phyloP scores from a whole-genome alignment of 2,113 vertebrate genomes.

The Tympanuchus pallidicinctus region DNA sequence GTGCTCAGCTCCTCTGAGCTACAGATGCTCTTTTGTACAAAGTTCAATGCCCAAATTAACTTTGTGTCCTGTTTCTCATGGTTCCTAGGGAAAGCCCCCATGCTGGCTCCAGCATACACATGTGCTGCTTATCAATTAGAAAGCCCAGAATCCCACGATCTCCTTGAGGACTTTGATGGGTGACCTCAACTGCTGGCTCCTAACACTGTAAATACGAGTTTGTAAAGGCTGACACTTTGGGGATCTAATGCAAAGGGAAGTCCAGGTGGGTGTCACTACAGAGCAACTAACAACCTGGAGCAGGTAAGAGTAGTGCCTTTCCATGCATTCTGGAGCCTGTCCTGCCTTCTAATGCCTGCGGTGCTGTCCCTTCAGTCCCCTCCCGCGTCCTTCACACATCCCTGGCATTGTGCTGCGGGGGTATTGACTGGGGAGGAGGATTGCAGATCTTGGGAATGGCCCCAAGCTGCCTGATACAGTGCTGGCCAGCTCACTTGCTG shows the following conservation, averaged over 20 bases:
- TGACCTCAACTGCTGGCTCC: neutral
- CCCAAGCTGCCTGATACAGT: neutral
- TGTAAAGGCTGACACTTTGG: neutral
- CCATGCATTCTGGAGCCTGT: neutral
- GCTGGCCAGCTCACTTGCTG: neutral
- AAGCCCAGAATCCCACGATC: neutral
- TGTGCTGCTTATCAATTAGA: neutral
- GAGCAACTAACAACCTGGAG: neutral
- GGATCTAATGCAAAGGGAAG: neutral
- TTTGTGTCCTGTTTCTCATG: neutral
- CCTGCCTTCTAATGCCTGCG: slow-evolving; percentile 10
- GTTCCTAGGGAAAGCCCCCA: neutral
- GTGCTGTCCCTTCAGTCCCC: neutral
- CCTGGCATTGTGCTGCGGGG: neutral
- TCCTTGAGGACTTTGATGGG: neutral
- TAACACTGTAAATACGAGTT: neutral
- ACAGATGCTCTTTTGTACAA: neutral
- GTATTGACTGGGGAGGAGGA: neutral
- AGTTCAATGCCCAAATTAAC: neutral
- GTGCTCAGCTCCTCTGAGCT: neutral
- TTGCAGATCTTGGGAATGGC: rapidly evolving
- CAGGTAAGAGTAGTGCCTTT: neutral
- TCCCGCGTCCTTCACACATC: rapidly evolving
- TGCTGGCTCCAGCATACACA: neutral
- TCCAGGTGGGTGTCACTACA: rapidly evolving